Evolutionary conservation across 1,140 invertebrate species (phyloP), one percentile per base, ranked within the genome.

Genomic region (Micrasema minimum): DNA sequence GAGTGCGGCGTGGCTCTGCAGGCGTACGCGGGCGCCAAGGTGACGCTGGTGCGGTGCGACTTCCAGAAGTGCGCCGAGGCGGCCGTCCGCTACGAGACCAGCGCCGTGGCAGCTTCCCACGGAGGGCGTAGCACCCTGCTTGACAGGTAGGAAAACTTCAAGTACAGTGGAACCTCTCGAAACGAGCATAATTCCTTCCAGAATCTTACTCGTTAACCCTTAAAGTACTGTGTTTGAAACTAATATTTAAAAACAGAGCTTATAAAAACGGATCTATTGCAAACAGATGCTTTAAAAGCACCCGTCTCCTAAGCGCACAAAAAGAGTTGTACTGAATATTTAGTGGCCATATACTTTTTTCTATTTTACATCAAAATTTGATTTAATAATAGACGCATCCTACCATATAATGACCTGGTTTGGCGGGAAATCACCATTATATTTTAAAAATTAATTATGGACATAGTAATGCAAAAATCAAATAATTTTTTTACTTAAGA

Each of bases 1-100:
- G 43, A 46, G 5, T 75, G 73, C 16, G 73, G 45, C 18, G 73
- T 75, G 35, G 59, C 31, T 12, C 23, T 75, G 1, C 73, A 75
- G 66, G 45, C 69, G 12, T 75, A 69, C 45, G 59, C 50, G 16
- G 61, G 66, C 9, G 69, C 66, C 9, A 16, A 53, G 2, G 59
- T 75, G 11, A 20, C 43, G 1, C 22, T 75, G 16, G 38, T 43
- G 2, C 55, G 62, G 6, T 75, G 73, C 45, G 26, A 14, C 12
- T 72, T 75, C 53, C 59, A 61, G 23, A 38, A 62, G 20, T 69
- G 46, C 20, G 16, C 26, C 3, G 73, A 75, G 31, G 57, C 61
- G 14, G 73, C 69, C 10, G 66, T 75, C 4, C 59, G 73, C 1
- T 72, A 69, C 55, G 69, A 75, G 45, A 69, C 57, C 10, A 26